Percentiles rank a stretch among this genome's conserved stretches.
Evolutionary conservation across 2,797 vertebrate species (phyloP).

Genomic region (Mormyrus hasselquistii): DNA sequence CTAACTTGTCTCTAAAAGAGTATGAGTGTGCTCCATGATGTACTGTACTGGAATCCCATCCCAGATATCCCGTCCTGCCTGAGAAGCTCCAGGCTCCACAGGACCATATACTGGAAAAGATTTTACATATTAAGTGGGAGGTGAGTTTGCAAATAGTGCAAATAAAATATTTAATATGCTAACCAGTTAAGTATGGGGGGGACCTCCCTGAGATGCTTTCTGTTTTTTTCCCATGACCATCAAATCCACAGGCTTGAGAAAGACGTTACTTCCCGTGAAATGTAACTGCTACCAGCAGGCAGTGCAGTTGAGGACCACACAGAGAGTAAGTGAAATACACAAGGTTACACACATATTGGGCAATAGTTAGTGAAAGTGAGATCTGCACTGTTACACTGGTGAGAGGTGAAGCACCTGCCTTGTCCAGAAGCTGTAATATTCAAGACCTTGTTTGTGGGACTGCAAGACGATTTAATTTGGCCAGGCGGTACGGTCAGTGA

Average conservation of each 20-base stretch:
- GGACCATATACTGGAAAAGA: not conserved
- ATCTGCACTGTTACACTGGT: constrained; percentile 40
- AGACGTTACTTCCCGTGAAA: not conserved
- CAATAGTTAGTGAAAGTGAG: constrained; percentile 23
- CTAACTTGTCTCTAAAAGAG: not conserved
- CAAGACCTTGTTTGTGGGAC: constrained; percentile 53
- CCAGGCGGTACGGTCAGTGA: constrained; percentile 51
- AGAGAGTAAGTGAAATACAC: not conserved
- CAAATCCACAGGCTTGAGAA: not conserved
- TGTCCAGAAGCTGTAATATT: constrained; percentile 41
- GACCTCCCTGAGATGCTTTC: not conserved
- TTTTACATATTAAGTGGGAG: not conserved
- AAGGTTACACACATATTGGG: not conserved
- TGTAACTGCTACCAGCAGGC: not conserved
- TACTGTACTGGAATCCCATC: not conserved
- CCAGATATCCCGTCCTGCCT: not conserved
- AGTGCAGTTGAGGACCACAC: not conserved
- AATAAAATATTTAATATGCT: not conserved
- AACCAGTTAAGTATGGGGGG: not conserved
- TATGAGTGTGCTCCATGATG: not conserved
- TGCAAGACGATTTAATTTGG: constrained; percentile 35
- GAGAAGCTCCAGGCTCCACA: not conserved
- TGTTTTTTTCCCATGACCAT: not conserved
- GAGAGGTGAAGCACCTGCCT: constrained; percentile 25
- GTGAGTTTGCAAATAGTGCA: not conserved